phyloP scores from a whole-genome alignment of 2,113 vertebrate genomes.

The Gadus chalcogrammus region DNA sequence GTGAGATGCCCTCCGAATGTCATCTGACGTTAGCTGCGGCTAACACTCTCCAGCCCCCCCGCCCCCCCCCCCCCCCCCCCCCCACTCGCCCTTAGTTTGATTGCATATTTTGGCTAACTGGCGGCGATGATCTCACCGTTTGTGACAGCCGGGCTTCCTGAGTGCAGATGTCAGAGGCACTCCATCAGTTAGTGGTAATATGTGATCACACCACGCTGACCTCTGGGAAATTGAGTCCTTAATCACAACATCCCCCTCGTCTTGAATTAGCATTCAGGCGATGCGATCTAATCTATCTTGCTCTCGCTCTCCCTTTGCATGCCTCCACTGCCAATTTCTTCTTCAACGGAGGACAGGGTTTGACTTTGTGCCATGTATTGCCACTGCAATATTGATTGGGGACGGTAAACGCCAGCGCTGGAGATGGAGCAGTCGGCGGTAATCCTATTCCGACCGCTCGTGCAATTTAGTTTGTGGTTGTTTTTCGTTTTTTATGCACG shows the following conservation, averaged over 20 bases:
- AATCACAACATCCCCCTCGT: slow-evolving; percentile 50
- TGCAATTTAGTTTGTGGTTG: too few species aligned
- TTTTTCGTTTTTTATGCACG: too few species aligned
- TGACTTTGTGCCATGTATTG: slow-evolving; percentile 53
- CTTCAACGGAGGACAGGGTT: slow-evolving; percentile 38
- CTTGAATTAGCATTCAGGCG: slow-evolving; percentile 59
- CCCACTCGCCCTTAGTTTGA: too few species aligned
- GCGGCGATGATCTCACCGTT: slow-evolving; percentile 7
- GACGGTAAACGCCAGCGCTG: slow-evolving; percentile 13
- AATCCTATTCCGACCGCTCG: background rate
- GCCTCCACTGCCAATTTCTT: slow-evolving; percentile 31
- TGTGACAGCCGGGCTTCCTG: slow-evolving; percentile 17
- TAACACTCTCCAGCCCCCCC: too few species aligned
- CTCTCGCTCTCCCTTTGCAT: background rate
- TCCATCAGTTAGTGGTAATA: slow-evolving; percentile 56
- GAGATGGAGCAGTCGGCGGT: slow-evolving; percentile 19
- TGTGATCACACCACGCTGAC: slow-evolving; percentile 52
- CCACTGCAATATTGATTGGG: slow-evolving; percentile 53
- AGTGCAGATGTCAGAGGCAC: slow-evolving; percentile 45
- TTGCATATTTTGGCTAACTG: background rate
- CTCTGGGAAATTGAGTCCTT: slow-evolving; percentile 66
- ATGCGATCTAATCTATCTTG: slow-evolving; percentile 45
- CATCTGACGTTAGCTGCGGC: too few species aligned
- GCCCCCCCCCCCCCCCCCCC: too few species aligned
- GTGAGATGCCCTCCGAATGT: too few species aligned